Base-by-base conservation (phyloP, 2,797 vertebrate genomes). In the Girardinus metallicus region DNA sequence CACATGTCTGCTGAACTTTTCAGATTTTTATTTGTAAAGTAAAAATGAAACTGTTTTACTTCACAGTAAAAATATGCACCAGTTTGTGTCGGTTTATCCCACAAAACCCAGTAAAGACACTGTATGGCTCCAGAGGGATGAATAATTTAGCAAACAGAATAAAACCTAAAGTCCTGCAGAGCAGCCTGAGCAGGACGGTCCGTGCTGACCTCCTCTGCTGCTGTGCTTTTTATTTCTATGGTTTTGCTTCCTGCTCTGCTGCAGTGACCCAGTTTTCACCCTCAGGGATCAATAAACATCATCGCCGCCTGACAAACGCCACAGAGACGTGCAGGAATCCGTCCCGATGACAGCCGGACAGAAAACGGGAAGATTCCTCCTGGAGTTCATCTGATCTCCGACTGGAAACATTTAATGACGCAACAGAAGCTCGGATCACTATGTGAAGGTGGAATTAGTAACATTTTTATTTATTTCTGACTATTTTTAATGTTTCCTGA, bases 261-360 rank as follows among this genome's bases (percentile, higher is more conserved):
- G 86, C 87, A 88, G 75, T 44, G 87, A 88, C 83, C 85, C 85
- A 86, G 79, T 87, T 91, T 44, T 75, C 60, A 7, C 73, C 80
- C 77, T 86, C 78, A 26, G 73, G 82, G 86, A 90, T 89, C 88
- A 76, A 91, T 90, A 84, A 71, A 31, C 82, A 80, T 80, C 76
- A 81, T 87, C n/a, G 73, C 39, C 34, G 23, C 78, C 83, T 36
- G 41, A 76, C 77, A 62, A 57, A 79, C 0, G 0, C 13, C 5
- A 81, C 41, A 44, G 18, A 21, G 43, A 83, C 34, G 76, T 49
- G 64, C 73, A 79, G 60, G 16, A 82, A 74, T 72, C 10, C 16
- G 36, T 76, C 41, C 46, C 0, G 55, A 9, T 76, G 82, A 87
- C 82, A 57, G 41, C 60, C 31, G 15, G 77, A 83, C 0, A 0